These are phyloP conservation scores for Etheostoma nigrum DNA, from an alignment of 2,797 vertebrate species.

Conservation along the genomic window DNA sequence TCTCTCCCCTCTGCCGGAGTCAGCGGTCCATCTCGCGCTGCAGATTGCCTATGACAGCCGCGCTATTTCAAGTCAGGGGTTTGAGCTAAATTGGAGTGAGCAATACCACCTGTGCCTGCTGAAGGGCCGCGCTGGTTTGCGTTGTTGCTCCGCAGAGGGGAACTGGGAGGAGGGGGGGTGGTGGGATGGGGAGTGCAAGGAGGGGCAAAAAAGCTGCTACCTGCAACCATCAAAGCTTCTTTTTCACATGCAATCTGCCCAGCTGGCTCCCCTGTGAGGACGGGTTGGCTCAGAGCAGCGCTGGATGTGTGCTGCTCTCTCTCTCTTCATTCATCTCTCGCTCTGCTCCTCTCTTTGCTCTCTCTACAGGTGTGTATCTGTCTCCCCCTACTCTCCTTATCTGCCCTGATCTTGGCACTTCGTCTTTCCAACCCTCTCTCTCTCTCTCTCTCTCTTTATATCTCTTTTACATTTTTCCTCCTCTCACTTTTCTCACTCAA, in stretches of 20 bases:
- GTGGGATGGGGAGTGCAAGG: slow-evolving; percentile 14
- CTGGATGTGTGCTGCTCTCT: slow-evolving; percentile 43
- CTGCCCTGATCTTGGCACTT: slow-evolving; percentile 23
- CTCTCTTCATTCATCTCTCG: slow-evolving; percentile 7
- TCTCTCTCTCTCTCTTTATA: slow-evolving; percentile 1
- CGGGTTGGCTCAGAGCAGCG: slow-evolving; percentile 51
- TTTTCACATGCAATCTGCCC: slow-evolving; percentile 80
- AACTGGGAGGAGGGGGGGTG: slow-evolving; percentile 28
- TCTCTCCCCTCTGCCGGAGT: slow-evolving; percentile 55
- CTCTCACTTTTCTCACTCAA: not conserved
- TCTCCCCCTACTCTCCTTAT: slow-evolving; percentile 9
- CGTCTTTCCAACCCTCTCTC: slow-evolving; percentile 26
- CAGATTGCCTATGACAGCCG: slow-evolving; percentile 85
- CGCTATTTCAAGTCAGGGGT: slow-evolving; percentile 82
- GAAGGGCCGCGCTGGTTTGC: slow-evolving; percentile 71
- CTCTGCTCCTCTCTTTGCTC: slow-evolving; percentile 13
- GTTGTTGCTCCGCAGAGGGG: slow-evolving; percentile 61
- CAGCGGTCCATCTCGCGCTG: slow-evolving; percentile 77
- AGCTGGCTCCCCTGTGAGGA: slow-evolving; percentile 68
- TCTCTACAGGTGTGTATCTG: slow-evolving; percentile 18
- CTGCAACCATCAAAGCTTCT: slow-evolving; percentile 83
- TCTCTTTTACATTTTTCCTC: slow-evolving; percentile 7
- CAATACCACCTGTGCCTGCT: slow-evolving; percentile 86
- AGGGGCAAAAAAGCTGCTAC: slow-evolving; percentile 69
- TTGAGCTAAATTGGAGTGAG: slow-evolving; percentile 88